A percentile compares a stretch with the other conserved stretches of the same genome.
phyloP scores from a whole-genome alignment of 2,797 vertebrate species.

The Lophotriccus pileatus region DNA sequence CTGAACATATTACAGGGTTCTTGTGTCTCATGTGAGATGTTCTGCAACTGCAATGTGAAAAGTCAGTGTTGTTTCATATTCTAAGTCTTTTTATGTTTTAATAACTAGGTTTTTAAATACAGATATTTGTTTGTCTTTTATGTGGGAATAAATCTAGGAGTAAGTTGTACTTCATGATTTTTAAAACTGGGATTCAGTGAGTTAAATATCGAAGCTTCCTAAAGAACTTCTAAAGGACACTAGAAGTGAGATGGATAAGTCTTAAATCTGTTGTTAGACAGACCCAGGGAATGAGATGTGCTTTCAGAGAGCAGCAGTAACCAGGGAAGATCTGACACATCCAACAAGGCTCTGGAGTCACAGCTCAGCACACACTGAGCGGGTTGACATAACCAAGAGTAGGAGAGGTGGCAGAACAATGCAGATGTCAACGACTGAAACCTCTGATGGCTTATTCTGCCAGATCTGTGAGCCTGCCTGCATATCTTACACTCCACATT shows the following conservation, averaged over 20 bases:
- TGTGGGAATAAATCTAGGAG: neutral
- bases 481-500: neutral
- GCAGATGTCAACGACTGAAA: neutral
- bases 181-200: neutral
- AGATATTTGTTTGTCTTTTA: neutral
- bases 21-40: accelerated
- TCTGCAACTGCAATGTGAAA: neutral
- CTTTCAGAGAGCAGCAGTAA: neutral
- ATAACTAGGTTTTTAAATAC: neutral
- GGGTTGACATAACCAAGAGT: neutral
- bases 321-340: neutral
- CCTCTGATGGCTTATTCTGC: neutral
- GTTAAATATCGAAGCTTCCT: neutral
- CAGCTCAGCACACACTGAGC: neutral
- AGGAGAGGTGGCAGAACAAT: neutral
- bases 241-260: neutral
- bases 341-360: neutral
- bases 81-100: neutral
- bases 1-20: neutral
- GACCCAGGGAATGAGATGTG: neutral
- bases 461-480: neutral
- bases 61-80: neutral
- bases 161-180: neutral
- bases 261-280: neutral
- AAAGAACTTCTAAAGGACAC: neutral